phyloP scores from a whole-genome alignment of 2,113 vertebrate genomes.

The Calidris pygmaea region DNA sequence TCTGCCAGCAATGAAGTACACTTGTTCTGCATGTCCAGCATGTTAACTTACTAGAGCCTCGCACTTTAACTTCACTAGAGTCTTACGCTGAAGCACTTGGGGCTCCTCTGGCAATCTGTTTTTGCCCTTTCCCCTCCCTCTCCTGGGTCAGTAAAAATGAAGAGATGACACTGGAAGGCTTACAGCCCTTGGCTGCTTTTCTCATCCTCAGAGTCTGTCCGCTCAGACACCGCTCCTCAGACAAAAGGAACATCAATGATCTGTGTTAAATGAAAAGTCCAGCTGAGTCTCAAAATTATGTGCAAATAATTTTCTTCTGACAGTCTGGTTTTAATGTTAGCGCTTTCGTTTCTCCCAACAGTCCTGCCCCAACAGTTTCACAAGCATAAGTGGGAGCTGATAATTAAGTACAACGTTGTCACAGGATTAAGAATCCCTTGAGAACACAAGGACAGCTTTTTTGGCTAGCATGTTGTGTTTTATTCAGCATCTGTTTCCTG shows the following conservation, averaged over 20 bases:
- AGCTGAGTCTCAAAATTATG: neutral
- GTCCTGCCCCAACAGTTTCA: neutral
- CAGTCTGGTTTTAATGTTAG: neutral
- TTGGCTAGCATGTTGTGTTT: neutral
- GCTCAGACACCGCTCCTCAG: neutral
- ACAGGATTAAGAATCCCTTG: neutral
- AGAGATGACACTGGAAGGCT: neutral
- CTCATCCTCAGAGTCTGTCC: neutral
- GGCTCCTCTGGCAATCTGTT: neutral
- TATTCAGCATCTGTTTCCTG: neutral
- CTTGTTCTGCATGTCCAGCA: neutral
- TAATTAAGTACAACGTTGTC: neutral
- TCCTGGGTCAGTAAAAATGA: neutral
- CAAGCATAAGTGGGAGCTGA: neutral
- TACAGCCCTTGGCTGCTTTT: neutral
- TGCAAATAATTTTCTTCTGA: neutral
- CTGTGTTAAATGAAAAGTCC: neutral
- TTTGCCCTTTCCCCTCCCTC: neutral
- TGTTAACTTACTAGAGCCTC: neutral
- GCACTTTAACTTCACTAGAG: neutral
- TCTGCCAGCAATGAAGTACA: accelerated
- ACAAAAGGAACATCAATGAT: neutral
- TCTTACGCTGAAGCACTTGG: neutral
- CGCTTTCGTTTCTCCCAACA: neutral
- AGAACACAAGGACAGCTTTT: neutral